Evolutionary conservation across 1,140 invertebrate genomes (phyloP), one percentile per base, ranked within the genome.

Genomic region (Diorhabda carinulata): DNA sequence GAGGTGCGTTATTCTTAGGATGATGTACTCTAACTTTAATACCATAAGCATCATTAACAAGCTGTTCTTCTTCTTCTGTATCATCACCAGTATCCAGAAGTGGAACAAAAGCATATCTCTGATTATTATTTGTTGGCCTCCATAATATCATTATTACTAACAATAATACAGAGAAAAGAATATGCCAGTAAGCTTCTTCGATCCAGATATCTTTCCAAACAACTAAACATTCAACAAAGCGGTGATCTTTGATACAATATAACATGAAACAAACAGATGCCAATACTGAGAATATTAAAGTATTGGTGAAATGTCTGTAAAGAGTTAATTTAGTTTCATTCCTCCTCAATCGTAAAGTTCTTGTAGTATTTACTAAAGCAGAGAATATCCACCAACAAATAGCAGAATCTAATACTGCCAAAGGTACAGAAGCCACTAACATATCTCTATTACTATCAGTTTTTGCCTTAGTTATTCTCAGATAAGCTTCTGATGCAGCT

Each of bases 41-140:
- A 2, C 91, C 92, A 82, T 92, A 94, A 3, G 91, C 90, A 83
- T 95, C 92, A 79, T 91, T 92, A 57, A 94, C 88, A 78, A 93
- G 88, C 70, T 91, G 87, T 78, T 94, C 92, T 74, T 93, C 90
- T 78, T 92, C 91, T 77, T 92, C 91, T 90, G 91, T 88, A 72
- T 92, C 92, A 78, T 95, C 93, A 63, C 92, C 91, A 7, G 90
- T 89, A 84, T 97, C 95, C 5, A 96, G 82, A 40, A 98, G 83
- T 57, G 95, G 94, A 5, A 94, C 95, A 83, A 97, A 97, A 3
- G 95, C 95, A 84, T 96, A 97, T 78, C 94, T 87, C 83, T 97
- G 95, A 83, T 97, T 97, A 80, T 97, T 98, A 78, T 93, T 94
- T 3, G 94, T 94, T 3, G 96, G 96, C 72, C 95, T 83, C 95